Conservation (phyloP, 1,140 invertebrate genomes). For the Olivierus martensii region DNA sequence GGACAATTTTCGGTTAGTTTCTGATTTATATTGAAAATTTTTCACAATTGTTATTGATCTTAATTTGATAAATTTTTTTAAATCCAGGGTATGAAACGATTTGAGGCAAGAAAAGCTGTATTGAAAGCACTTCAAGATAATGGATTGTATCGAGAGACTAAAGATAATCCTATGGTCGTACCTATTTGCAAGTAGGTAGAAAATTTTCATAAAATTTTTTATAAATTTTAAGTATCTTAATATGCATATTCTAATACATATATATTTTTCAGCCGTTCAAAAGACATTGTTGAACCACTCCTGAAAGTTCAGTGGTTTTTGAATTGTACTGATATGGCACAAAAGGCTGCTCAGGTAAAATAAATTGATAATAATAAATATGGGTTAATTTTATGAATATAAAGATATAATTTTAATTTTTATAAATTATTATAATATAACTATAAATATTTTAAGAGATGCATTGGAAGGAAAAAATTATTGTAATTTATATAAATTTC, state of each 20-base stretch:
- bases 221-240: background rate
- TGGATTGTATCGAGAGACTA: conserved; percentile 66
- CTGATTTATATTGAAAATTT: background rate
- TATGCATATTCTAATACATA: background rate
- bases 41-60: background rate
- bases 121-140: conserved; percentile 57
- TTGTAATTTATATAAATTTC: too few species aligned
- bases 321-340: conserved; percentile 31
- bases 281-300: conserved; percentile 95
- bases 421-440: background rate
- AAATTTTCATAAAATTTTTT: background rate
- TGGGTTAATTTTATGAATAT: background rate
- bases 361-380: background rate
- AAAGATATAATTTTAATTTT: background rate
- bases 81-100: conserved; percentile 38
- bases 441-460: too few species aligned
- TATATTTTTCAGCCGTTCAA: conserved; percentile 62
- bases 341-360: conserved; percentile 13
- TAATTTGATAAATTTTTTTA: background rate
- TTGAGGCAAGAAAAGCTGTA: conserved; percentile 76
- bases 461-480: too few species aligned
- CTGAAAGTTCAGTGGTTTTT: conserved; percentile 95
- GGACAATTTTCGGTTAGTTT: conserved; percentile 19
- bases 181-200: conserved; percentile 54
- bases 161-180: conserved; percentile 94